These are phyloP conservation scores for Chondrilla cf. caribensis DNA, from an alignment of 37 sponge, comb jelly and placozoan species.

Conservation along the genomic window DNA sequence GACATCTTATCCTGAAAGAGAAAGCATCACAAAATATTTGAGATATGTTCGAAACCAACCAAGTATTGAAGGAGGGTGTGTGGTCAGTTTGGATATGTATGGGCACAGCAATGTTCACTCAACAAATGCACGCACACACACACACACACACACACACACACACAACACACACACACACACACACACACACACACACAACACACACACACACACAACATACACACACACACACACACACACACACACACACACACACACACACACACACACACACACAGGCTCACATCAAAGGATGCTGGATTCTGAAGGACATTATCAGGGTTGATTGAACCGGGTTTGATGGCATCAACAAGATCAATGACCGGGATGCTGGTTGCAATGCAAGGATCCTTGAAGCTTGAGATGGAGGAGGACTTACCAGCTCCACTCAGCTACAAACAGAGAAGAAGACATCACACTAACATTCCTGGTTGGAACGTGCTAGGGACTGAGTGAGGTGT, in stretches of 20 bases:
- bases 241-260: conserved; percentile 21
- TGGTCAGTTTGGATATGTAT: no score
- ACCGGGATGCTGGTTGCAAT: conserved; percentile 81
- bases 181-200: conserved; percentile 10
- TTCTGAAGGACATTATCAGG: conserved; percentile 66
- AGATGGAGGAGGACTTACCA: conserved; percentile 67
- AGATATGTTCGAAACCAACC: no score
- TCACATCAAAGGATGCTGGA: background rate
- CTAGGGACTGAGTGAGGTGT: no score
- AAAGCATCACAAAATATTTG: no score
- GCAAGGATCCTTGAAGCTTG: conserved; percentile 79
- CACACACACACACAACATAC: conserved; percentile 4
- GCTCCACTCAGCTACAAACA: conserved; percentile 59
- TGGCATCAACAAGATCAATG: conserved; percentile 89
- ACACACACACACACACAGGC: background rate
- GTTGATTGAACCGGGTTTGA: conserved; percentile 84
- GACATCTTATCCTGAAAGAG: conserved; percentile 58
- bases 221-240: background rate
- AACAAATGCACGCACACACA: background rate
- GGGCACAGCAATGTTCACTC: background rate
- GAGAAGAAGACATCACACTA: background rate
- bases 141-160: conserved; percentile 11
- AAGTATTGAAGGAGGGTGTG: no score
- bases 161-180: conserved; percentile 20
- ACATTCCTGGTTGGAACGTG: no score